A percentile compares a stretch with the other conserved stretches of the same genome.
phyloP scores from a whole-genome alignment of 1,140 invertebrate genomes.

The Reticulitermes speratus region DNA sequence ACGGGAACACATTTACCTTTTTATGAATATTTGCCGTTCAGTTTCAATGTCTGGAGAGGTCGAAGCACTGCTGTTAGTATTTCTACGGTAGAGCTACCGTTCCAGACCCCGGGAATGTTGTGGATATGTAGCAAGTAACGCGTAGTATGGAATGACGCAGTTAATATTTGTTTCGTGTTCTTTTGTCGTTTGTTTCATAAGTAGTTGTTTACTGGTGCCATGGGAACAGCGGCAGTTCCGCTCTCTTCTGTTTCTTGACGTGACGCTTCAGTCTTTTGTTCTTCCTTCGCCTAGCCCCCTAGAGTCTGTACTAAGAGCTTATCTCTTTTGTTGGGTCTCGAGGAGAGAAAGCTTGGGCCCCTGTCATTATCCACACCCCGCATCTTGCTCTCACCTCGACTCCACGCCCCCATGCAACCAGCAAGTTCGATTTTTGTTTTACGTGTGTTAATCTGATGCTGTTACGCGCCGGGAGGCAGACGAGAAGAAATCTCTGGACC shows the following conservation, averaged over 20 bases:
- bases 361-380: conserved; percentile 7
- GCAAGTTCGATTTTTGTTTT: neutral
- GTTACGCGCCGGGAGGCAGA: neutral
- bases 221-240: neutral
- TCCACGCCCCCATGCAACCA: neutral
- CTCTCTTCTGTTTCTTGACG: neutral
- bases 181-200: neutral
- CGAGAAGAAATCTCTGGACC: neutral
- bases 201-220: neutral
- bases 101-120: neutral
- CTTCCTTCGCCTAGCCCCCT: neutral
- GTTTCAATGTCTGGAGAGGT: neutral
- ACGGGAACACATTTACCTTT: too few species aligned
- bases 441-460: neutral
- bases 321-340: neutral
- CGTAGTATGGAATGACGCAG: neutral
- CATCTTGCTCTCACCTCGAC: neutral
- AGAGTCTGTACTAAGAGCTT: neutral
- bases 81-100: too few species aligned
- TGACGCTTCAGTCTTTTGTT: neutral
- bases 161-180: neutral
- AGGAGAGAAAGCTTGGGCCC: neutral
- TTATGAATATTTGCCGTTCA: neutral
- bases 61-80: too few species aligned
- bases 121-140: too few species aligned